Evolutionary conservation across 2,113 vertebrate species (phyloP).

Genomic region (Anas platyrhynchos): DNA sequence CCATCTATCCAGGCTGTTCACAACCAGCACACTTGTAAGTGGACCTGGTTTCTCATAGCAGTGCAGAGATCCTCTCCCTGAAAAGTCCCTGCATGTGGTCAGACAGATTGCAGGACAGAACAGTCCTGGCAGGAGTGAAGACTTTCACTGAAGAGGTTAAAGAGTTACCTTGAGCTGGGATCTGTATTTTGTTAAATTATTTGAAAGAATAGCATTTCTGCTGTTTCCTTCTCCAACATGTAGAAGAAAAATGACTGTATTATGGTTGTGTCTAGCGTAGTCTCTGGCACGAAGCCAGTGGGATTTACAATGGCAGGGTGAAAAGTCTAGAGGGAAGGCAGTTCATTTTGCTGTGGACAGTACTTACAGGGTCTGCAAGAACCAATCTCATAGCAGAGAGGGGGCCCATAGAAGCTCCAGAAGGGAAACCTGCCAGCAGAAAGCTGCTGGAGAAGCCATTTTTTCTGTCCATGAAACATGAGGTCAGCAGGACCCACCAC

Average conservation of each 20-base stretch:
- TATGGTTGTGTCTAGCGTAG: slow-evolving; percentile 69
- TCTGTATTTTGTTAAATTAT: slow-evolving; percentile 74
- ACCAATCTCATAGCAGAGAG: background rate
- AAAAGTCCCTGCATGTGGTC: background rate
- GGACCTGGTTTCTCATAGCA: background rate
- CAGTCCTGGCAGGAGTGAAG: background rate
- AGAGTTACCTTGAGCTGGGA: slow-evolving; percentile 69
- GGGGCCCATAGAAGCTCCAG: slow-evolving; percentile 15
- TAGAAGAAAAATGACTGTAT: slow-evolving; percentile 73
- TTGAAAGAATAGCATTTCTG: slow-evolving; percentile 73
- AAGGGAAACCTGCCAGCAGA: slow-evolving; percentile 43
- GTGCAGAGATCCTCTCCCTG: background rate
- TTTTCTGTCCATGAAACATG: slow-evolving; percentile 11
- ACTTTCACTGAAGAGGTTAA: slow-evolving; percentile 63
- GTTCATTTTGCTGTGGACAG: slow-evolving; percentile 48
- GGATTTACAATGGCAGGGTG: slow-evolving; percentile 73
- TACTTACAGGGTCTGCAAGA: slow-evolving; percentile 45
- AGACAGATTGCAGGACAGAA: slow-evolving; percentile 21
- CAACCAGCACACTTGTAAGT: background rate
- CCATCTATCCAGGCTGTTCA: background rate
- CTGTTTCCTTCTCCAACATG: slow-evolving; percentile 70
- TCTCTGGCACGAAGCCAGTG: slow-evolving; percentile 55
- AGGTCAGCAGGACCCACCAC: slow-evolving; percentile 53
- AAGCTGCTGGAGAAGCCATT: slow-evolving; percentile 61
- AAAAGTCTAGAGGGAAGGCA: slow-evolving; percentile 66